Conservation (phyloP, 1,140 invertebrate species). For the Orius laevigatus region DNA sequence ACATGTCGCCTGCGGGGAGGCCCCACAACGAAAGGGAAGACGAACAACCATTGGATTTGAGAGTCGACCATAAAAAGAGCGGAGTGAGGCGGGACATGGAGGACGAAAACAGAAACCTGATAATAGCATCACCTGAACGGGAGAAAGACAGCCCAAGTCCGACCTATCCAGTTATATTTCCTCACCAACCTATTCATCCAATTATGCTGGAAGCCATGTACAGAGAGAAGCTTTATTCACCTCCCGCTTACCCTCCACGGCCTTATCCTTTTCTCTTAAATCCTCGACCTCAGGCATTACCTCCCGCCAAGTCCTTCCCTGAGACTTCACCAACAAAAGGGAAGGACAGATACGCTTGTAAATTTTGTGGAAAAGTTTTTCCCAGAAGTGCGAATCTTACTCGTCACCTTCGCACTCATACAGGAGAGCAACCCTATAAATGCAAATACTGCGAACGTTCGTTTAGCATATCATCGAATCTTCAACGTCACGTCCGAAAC, state of each 20-base stretch:
- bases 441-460: conserved; percentile 97
- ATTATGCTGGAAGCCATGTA: conserved; percentile 55
- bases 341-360: conserved; percentile 85
- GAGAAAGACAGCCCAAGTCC: background rate
- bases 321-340: conserved; percentile 26
- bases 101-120: conserved; percentile 60
- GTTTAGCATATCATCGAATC: conserved; percentile 96
- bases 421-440: conserved; percentile 95
- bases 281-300: conserved; percentile 25
- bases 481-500: conserved; percentile 96
- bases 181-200: conserved; percentile 40
- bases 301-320: conserved; percentile 19
- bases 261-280: conserved; percentile 28
- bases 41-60: conserved; percentile 65
- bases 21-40: conserved; percentile 33
- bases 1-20: conserved; percentile 27
- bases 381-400: conserved; percentile 97
- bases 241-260: conserved; percentile 26
- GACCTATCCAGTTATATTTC: background rate
- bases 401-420: conserved; percentile 90
- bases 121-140: conserved; percentile 30
- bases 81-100: conserved; percentile 32
- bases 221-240: conserved; percentile 34
- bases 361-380: conserved; percentile 96
- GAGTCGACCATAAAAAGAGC: conserved; percentile 61